Evolutionary conservation across 2,797 vertebrate species (phyloP), one percentile per base, ranked within the genome.

Genomic region (Melanitta fusca): DNA sequence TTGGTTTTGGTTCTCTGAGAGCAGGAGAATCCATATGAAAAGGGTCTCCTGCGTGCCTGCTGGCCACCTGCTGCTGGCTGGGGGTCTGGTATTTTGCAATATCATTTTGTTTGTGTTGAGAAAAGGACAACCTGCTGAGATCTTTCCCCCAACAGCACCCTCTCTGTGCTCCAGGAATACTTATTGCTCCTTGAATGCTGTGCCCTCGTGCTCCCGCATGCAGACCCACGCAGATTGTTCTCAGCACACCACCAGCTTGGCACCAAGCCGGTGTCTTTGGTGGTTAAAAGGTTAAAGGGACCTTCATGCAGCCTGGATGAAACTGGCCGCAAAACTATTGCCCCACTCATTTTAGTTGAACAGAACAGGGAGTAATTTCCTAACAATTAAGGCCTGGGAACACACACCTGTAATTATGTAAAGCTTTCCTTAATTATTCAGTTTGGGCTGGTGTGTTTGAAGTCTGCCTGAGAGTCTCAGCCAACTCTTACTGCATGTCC

Each of bases 181-280:
- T 62, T 13, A 47, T n/a, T 36, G 36, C 17, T 3, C 45, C 1
- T 27, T 27, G 34, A 6, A 4, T 56, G 57, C 14, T 30, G 34
- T 1, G 18, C 61, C 66, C 25, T 56, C 8, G 1, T 43, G 3
- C 58, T 70, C 56, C 22, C 0, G 3, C 54, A 58, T 57, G 83
- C 41, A 60, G 62, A 43, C 28, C 60, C 39, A 5, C 13, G 10
- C 53, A 65, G 47, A 77, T n/a, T 36, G 51, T 19, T 53, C n/a
- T 32, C 71, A 6, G 14, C 30, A 3, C 0, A 3, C 13, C 34
- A 17, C 30, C 2, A 0, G 17, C 1, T 7, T 17, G 54, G 32
- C 25, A n/a, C 57, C 45, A n/a, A 56, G 34, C 18, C 5, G 2
- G 11, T 41, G 4, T 4, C 18, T 20, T 32, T 27, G 25, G 22